Percentiles rank a stretch among this genome's conserved stretches.
These are phyloP conservation scores for Nomada hirtipes DNA, from an alignment of 2,888 invertebrate genomes.

Conservation along the genomic window DNA sequence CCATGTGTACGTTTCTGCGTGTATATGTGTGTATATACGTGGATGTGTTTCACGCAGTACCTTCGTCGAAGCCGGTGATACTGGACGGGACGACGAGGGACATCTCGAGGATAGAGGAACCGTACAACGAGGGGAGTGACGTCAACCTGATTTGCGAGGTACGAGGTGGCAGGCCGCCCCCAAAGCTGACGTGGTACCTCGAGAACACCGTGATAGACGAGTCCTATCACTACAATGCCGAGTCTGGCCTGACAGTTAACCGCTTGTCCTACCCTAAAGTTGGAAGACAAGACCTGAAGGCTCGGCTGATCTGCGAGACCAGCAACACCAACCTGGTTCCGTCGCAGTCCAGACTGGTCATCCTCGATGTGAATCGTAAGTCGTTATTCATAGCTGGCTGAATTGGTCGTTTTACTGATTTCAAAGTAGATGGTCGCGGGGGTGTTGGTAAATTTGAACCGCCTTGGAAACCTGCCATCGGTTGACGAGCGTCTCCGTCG, in stretches of 20 bases:
- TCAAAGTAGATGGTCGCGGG: neutral
- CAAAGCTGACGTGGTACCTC: conserved; percentile 93
- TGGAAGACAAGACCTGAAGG: conserved; percentile 92
- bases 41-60: conserved; percentile 87
- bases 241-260: conserved; percentile 91
- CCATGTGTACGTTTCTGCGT: neutral
- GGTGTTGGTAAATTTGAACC: neutral
- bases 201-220: conserved; percentile 94
- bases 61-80: conserved; percentile 92
- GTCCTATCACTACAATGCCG: conserved; percentile 89
- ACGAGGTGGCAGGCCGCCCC: conserved; percentile 92
- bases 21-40: neutral
- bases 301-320: conserved; percentile 94
- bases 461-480: conserved; percentile 19
- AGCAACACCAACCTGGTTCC: conserved; percentile 93
- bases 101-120: conserved; percentile 90
- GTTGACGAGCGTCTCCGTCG: neutral
- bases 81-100: conserved; percentile 90
- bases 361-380: conserved; percentile 95
- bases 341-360: conserved; percentile 91
- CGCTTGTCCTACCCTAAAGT: conserved; percentile 92
- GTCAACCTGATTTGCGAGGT: conserved; percentile 93
- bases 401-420: neutral
- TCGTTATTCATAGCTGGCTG: conserved; percentile 75
- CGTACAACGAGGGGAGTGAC: conserved; percentile 94